Conservation (phyloP, 1,140 invertebrate genomes). For the Pantala flavescens region DNA sequence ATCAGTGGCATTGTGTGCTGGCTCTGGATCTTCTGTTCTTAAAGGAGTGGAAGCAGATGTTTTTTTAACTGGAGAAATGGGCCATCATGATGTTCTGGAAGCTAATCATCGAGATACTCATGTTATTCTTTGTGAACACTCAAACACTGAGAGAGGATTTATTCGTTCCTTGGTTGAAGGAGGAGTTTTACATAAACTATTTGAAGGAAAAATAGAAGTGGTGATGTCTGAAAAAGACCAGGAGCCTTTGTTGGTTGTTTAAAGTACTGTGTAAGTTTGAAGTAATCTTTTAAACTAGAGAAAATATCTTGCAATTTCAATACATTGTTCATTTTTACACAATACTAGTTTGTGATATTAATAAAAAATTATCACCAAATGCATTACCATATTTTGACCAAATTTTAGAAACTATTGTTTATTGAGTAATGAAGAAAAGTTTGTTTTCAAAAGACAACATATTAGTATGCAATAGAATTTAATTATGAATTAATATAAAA, state of each 20-base stretch:
- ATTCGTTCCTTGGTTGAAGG: conserved; percentile 37
- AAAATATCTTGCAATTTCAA: too few species aligned
- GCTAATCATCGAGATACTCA: conserved; percentile 60
- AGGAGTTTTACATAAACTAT: background rate
- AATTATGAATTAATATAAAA: too few species aligned
- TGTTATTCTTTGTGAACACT: conserved; percentile 88
- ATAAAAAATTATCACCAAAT: too few species aligned
- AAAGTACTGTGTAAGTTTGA: background rate
- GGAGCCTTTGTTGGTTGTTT: background rate
- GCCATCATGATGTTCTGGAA: conserved; percentile 90
- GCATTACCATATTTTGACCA: too few species aligned
- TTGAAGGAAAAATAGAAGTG: background rate
- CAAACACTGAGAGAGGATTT: conserved; percentile 89
- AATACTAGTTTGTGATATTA: too few species aligned
- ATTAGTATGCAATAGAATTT: too few species aligned
- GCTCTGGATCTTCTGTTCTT: conserved; percentile 71
- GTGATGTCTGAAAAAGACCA: background rate
- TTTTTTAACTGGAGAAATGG: conserved; percentile 89
- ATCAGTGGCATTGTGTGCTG: conserved; percentile 74
- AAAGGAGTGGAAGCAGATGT: conserved; percentile 62
- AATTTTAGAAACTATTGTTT: too few species aligned
- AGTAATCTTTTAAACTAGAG: too few species aligned
- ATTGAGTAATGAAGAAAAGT: too few species aligned
- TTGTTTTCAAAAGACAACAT: too few species aligned
- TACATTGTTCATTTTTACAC: too few species aligned